These are phyloP conservation scores for Mallotus villosus DNA, from an alignment of 2,797 vertebrate genomes.

Conservation along the genomic window DNA sequence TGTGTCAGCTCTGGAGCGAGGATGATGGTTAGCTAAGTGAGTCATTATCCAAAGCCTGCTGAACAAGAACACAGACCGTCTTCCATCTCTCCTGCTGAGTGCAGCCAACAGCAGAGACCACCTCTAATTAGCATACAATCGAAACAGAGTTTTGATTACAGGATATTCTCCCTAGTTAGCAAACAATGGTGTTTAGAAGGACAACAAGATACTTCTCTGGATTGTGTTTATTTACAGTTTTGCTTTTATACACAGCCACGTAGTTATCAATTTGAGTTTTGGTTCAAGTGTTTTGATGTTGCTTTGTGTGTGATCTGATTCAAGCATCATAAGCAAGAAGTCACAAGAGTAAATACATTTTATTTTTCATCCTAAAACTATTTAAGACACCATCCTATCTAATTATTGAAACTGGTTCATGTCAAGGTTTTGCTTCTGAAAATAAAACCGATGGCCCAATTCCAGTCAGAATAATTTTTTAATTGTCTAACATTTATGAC, in stretches of 20 bases:
- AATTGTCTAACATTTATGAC: not conserved
- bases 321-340: not conserved
- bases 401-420: slow-evolving; percentile 36
- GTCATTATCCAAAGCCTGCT: not conserved
- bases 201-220: not conserved
- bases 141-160: not conserved
- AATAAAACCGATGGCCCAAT: slow-evolving; percentile 34
- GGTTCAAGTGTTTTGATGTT: not conserved
- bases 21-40: not conserved
- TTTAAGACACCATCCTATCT: slow-evolving; percentile 18
- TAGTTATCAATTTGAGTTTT: not conserved
- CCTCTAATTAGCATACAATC: not conserved
- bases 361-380: slow-evolving; percentile 1
- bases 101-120: not conserved
- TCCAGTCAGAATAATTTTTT: slow-evolving; percentile 7
- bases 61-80: not conserved
- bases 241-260: not conserved
- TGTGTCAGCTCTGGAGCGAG: slow-evolving; percentile 2
- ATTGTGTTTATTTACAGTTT: not conserved
- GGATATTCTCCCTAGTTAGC: not conserved
- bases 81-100: not conserved
- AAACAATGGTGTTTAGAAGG: not conserved
- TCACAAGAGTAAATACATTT: not conserved
- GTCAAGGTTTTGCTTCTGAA: slow-evolving; percentile 26
- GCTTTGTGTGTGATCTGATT: not conserved